phyloP scores from a whole-genome alignment of 2,888 invertebrate species.

The Gasteruption jaculator region DNA sequence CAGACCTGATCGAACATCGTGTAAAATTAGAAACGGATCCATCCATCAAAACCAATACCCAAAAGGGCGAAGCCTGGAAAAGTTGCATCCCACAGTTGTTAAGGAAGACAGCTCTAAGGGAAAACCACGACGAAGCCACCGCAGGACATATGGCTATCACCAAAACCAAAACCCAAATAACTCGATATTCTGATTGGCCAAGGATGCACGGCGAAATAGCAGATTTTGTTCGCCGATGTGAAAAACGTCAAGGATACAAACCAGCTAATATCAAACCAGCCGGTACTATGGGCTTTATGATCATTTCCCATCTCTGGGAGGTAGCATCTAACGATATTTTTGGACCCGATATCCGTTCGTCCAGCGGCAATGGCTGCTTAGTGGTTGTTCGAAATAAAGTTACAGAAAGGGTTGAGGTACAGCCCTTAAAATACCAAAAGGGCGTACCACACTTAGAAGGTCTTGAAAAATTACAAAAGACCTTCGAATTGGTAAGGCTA shows the following conservation, averaged over 20 bases:
- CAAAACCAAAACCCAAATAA: conserved; percentile 18
- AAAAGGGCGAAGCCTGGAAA: conserved; percentile 18
- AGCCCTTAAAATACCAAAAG: conserved; percentile 24
- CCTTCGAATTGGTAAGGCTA: too few relatives aligned
- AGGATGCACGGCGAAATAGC: conserved; percentile 17
- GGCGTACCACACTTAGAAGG: too few relatives aligned
- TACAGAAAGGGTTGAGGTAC: conserved; percentile 26
- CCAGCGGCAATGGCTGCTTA: too few relatives aligned
- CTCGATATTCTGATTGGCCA: conserved; percentile 22
- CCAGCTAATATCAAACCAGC: conserved; percentile 7
- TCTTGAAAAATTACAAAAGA: too few relatives aligned
- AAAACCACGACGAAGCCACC: conserved; percentile 20
- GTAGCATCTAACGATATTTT: conserved; percentile 29
- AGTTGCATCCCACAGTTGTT: conserved; percentile 10
- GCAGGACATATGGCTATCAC: conserved; percentile 23
- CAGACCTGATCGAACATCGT: too few relatives aligned
- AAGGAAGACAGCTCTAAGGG: background rate
- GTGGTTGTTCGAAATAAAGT: conserved; percentile 34
- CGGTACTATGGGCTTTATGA: conserved; percentile 24
- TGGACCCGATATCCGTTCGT: too few relatives aligned
- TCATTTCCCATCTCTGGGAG: conserved; percentile 30
- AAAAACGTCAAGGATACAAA: conserved; percentile 11
- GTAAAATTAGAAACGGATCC: too few relatives aligned
- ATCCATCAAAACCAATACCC: conserved; percentile 11
- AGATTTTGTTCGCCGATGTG: conserved; percentile 8